Conservation (phyloP, 2,797 vertebrate species). For the Megaceryle alcyon region DNA sequence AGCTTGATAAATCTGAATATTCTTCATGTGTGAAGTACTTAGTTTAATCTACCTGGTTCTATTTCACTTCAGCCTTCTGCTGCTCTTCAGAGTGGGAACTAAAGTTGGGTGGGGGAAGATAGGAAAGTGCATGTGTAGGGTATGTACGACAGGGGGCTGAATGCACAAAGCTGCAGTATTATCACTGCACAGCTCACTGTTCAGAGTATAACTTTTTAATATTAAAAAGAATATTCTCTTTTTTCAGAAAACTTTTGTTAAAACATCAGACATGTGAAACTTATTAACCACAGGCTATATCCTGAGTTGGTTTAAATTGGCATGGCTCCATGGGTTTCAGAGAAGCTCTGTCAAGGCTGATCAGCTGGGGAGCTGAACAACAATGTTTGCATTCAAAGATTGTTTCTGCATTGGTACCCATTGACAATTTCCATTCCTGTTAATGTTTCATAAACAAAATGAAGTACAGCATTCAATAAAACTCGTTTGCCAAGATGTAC, state of each 20-base stretch:
- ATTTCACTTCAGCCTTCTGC: neutral
- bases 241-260: neutral
- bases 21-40: neutral
- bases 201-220: neutral
- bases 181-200: neutral
- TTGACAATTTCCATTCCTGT: neutral
- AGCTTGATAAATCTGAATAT: neutral
- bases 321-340: neutral
- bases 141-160: neutral
- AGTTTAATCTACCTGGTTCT: neutral
- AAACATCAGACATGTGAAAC: conserved; percentile 4
- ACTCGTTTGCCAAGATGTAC: neutral
- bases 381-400: neutral
- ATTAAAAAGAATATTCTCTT: neutral
- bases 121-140: fast-evolving
- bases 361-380: conserved; percentile 17
- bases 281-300: neutral
- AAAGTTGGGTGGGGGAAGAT: neutral
- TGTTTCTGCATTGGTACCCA: neutral
- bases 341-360: neutral
- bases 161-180: neutral
- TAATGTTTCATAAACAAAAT: neutral
- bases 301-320: conserved; percentile 27
- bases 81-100: neutral
- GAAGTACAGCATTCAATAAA: neutral